Evolutionary conservation across 2,888 invertebrate species (phyloP).

Genomic region (Aporophyla nigra): DNA sequence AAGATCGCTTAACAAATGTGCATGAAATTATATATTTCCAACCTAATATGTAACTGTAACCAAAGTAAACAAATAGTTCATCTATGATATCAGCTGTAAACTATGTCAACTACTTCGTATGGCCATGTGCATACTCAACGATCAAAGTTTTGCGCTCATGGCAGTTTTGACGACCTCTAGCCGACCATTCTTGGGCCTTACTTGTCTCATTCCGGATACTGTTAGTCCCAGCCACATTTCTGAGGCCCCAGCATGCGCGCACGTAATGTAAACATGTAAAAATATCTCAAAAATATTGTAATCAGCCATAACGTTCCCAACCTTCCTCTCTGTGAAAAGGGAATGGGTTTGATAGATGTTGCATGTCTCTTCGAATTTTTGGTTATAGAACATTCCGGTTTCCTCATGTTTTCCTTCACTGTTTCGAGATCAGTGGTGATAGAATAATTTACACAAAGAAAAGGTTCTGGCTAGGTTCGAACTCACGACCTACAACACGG

Average conservation of each 20-base stretch:
- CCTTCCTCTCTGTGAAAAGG: too few species aligned
- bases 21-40: not conserved
- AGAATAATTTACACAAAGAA: too few species aligned
- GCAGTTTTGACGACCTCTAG: slow-evolving; percentile 45
- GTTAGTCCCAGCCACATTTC: slow-evolving; percentile 4
- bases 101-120: slow-evolving; percentile 15
- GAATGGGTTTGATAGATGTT: too few species aligned
- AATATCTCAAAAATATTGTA: not conserved
- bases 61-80: slow-evolving; percentile 20
- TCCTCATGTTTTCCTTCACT: too few species aligned
- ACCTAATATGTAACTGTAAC: slow-evolving; percentile 8
- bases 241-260: not conserved
- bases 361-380: too few species aligned
- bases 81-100: slow-evolving; percentile 2
- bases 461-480: too few species aligned
- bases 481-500: too few species aligned
- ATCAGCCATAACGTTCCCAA: too few species aligned
- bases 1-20: not conserved
- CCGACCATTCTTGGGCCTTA: slow-evolving; percentile 26
- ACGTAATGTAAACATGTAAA: too few species aligned
- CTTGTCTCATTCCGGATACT: slow-evolving; percentile 14
- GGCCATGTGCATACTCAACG: slow-evolving; percentile 50
- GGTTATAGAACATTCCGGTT: too few species aligned
- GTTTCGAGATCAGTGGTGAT: too few species aligned
- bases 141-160: slow-evolving; percentile 37